Percentiles rank a stretch among this genome's conserved stretches.
These are phyloP conservation scores for Cantharis lateralis DNA, from an alignment of 2,888 invertebrate genomes.

Conservation along the genomic window DNA sequence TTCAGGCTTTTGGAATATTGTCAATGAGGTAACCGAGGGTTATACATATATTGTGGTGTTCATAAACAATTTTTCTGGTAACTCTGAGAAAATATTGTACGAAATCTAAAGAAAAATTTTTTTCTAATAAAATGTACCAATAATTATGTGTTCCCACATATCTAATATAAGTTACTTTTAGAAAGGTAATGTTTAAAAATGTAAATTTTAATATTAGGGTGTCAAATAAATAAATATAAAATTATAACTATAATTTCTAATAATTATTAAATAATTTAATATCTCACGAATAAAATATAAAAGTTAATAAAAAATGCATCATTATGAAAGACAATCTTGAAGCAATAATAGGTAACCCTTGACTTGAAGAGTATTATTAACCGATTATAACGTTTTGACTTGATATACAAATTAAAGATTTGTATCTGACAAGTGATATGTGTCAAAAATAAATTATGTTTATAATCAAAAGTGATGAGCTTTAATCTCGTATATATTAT, in stretches of 20 bases:
- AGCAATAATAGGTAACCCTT: constrained; percentile 35
- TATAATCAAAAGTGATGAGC: constrained; percentile 27
- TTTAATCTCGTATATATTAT: constrained; percentile 20
- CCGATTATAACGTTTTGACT: constrained; percentile 36
- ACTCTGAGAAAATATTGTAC: neutral
- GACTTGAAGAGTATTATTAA: constrained; percentile 34
- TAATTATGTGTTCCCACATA: neutral
- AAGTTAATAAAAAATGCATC: constrained; percentile 19
- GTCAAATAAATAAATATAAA: constrained; percentile 4
- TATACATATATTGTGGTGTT: too few species aligned
- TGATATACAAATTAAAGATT: constrained; percentile 39
- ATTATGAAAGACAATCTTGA: constrained; percentile 32
- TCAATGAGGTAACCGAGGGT: too few species aligned
- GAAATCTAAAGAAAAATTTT: neutral
- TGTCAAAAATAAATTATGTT: constrained; percentile 29
- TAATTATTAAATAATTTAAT: constrained; percentile 21
- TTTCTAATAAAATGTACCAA: neutral
- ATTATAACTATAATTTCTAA: constrained; percentile 12
- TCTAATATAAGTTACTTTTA: neutral
- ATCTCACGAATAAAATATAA: constrained; percentile 25
- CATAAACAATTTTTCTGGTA: too few species aligned
- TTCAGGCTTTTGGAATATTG: too few species aligned
- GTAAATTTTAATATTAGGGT: constrained; percentile 2
- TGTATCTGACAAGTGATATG: constrained; percentile 34
- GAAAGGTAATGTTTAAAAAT: neutral